Evolutionary conservation across 2,797 vertebrate genomes (phyloP).

Genomic region (Columba guinea): DNA sequence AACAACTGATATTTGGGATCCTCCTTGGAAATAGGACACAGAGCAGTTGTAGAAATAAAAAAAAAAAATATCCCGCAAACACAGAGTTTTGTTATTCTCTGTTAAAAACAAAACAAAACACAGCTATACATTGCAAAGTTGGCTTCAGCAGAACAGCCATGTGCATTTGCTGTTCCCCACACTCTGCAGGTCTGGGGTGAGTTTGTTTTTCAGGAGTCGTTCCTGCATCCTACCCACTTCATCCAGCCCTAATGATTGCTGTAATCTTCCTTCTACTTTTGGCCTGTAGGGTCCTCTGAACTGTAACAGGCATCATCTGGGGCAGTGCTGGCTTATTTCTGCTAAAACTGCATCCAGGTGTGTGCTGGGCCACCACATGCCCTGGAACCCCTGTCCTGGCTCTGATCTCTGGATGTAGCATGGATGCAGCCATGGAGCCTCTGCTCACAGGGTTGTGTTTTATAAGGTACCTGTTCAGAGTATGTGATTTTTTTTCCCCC

Average conservation of each 20-base stretch:
- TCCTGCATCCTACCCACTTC: not conserved
- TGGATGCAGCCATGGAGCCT: not conserved
- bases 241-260: not conserved
- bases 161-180: not conserved
- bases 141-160: not conserved
- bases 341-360: not conserved
- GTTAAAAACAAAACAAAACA: not conserved
- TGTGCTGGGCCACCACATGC: not conserved
- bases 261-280: not conserved
- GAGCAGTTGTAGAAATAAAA: not conserved
- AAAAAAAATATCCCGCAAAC: not conserved
- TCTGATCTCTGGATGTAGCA: not conserved
- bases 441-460: not conserved
- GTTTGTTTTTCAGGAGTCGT: not conserved
- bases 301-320: not conserved
- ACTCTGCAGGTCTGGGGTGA: not conserved
- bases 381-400: not conserved
- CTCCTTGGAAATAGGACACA: not conserved
- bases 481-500: not conserved
- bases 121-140: rapidly evolving
- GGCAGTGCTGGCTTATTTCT: not conserved
- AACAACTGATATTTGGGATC: not conserved
- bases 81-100: not conserved
- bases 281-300: not conserved
- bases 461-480: not conserved